A percentile compares a stretch with the other conserved stretches of the same genome.
These are phyloP conservation scores for Phrynocephalus guinanensis DNA, from an alignment of 2,797 vertebrate genomes.

Conservation along the genomic window DNA sequence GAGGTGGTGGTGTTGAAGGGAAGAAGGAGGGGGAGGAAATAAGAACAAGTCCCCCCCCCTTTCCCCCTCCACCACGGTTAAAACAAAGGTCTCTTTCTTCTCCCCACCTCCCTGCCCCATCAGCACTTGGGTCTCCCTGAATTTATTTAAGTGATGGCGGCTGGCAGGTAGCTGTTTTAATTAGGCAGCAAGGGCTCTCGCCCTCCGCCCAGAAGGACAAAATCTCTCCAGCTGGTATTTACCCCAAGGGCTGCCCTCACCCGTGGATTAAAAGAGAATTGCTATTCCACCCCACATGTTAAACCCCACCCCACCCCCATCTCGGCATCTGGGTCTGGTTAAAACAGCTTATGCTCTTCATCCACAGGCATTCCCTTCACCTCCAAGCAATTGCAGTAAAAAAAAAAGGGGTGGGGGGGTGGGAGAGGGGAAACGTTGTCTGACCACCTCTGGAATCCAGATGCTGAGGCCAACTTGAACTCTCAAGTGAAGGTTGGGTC, in stretches of 20 bases:
- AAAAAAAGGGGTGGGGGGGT: background rate
- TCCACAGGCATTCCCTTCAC: slow-evolving; percentile 71
- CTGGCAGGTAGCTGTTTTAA: slow-evolving; percentile 55
- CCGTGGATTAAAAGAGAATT: slow-evolving; percentile 43
- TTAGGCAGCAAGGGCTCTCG: slow-evolving; percentile 41
- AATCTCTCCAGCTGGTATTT: slow-evolving; percentile 49
- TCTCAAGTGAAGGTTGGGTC: slow-evolving; percentile 51
- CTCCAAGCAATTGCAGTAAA: slow-evolving; percentile 24
- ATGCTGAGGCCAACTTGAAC: slow-evolving; percentile 76
- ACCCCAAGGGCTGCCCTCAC: slow-evolving; percentile 48
- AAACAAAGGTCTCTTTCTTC: slow-evolving; percentile 67
- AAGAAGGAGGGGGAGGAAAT: slow-evolving; percentile 50
- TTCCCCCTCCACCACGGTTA: background rate
- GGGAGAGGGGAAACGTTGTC: slow-evolving; percentile 44
- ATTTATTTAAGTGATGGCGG: slow-evolving; percentile 44
- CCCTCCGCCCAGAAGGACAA: slow-evolving; percentile 53
- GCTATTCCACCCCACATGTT: slow-evolving; percentile 37
- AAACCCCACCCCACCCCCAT: slow-evolving; percentile 41
- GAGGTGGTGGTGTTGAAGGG: background rate
- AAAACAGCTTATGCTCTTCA: slow-evolving; percentile 75
- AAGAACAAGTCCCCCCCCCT: slow-evolving; percentile 49
- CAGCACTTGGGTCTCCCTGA: slow-evolving; percentile 38
- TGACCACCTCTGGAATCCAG: slow-evolving; percentile 78
- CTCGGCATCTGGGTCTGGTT: slow-evolving; percentile 85
- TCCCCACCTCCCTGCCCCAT: slow-evolving; percentile 36